These are phyloP conservation scores for Spodoptera exigua DNA, from an alignment of 2,888 invertebrate species.

Conservation along the genomic window DNA sequence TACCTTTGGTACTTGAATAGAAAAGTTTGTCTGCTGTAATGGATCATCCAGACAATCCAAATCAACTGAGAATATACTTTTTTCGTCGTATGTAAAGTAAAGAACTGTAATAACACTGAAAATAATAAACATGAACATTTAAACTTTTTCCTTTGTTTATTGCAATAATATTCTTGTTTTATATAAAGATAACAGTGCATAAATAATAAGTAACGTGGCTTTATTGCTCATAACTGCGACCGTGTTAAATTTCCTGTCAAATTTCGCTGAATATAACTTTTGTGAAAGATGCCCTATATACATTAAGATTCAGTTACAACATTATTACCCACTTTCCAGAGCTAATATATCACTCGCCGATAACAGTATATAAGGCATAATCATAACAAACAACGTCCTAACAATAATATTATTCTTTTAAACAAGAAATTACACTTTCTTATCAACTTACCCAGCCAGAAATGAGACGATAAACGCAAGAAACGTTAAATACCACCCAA, in stretches of 20 bases:
- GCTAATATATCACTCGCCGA: not conserved
- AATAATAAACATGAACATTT: slow-evolving; percentile 38
- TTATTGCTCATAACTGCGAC: not conserved
- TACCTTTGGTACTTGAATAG: slow-evolving; percentile 81
- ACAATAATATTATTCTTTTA: slow-evolving; percentile 45
- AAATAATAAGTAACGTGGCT: too few species aligned
- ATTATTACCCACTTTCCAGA: not conserved
- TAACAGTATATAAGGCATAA: slow-evolving; percentile 9
- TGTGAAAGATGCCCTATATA: slow-evolving; percentile 18
- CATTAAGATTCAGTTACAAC: not conserved
- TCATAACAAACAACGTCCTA: slow-evolving; percentile 17
- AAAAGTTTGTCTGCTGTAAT: slow-evolving; percentile 81
- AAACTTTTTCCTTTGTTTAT: too few species aligned
- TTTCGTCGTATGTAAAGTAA: slow-evolving; percentile 80
- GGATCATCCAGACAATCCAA: slow-evolving; percentile 85
- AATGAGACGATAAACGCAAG: slow-evolving; percentile 80
- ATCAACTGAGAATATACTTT: slow-evolving; percentile 78
- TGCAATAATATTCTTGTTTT: too few species aligned
- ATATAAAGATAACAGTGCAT: too few species aligned
- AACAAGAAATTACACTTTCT: slow-evolving; percentile 33
- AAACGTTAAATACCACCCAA: slow-evolving; percentile 79
- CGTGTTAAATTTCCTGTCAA: not conserved
- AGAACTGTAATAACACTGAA: slow-evolving; percentile 79
- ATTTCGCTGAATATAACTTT: slow-evolving; percentile 14
- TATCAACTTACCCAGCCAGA: slow-evolving; percentile 79